These are phyloP conservation scores for Hycleus cichorii DNA, from an alignment of 1,140 invertebrate genomes.

Conservation along the genomic window DNA sequence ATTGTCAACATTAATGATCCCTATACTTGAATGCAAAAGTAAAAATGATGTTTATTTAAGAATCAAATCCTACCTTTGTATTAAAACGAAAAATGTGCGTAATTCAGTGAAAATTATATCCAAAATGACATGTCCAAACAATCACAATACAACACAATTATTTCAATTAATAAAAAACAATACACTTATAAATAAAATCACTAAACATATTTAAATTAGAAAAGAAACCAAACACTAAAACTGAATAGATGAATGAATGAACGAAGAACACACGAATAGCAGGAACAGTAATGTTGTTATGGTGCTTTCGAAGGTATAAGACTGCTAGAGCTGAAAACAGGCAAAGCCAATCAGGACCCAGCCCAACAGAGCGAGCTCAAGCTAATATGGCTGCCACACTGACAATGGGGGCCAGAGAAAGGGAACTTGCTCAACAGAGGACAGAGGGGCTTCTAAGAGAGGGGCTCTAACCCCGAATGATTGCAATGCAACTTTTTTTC, in stretches of 20 bases:
- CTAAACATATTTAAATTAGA: slow-evolving; percentile 1
- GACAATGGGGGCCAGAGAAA: slow-evolving; percentile 40
- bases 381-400: slow-evolving; percentile 43
- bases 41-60: slow-evolving; percentile 8
- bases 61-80: slow-evolving; percentile 6
- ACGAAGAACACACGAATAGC: slow-evolving; percentile 18
- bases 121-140: slow-evolving; percentile 13
- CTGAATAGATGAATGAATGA: slow-evolving; percentile 23
- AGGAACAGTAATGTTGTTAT: slow-evolving; percentile 24
- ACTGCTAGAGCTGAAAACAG: slow-evolving; percentile 37
- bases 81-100: slow-evolving; percentile 3
- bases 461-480: slow-evolving; percentile 30
- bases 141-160: slow-evolving; percentile 4
- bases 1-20: slow-evolving; percentile 34
- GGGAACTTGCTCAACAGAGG: slow-evolving; percentile 30
- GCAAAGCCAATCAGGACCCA: slow-evolving; percentile 42
- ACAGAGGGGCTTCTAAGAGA: slow-evolving; percentile 29
- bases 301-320: slow-evolving; percentile 26
- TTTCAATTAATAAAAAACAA: too few species aligned
- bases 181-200: too few species aligned
- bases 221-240: slow-evolving; percentile 19
- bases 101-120: slow-evolving; percentile 15
- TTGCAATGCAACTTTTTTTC: slow-evolving; percentile 21
- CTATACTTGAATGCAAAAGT: slow-evolving; percentile 6
- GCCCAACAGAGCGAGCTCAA: slow-evolving; percentile 38